Conservation (phyloP, 2,797 vertebrate species). For the Paedocypris micromegethes region DNA sequence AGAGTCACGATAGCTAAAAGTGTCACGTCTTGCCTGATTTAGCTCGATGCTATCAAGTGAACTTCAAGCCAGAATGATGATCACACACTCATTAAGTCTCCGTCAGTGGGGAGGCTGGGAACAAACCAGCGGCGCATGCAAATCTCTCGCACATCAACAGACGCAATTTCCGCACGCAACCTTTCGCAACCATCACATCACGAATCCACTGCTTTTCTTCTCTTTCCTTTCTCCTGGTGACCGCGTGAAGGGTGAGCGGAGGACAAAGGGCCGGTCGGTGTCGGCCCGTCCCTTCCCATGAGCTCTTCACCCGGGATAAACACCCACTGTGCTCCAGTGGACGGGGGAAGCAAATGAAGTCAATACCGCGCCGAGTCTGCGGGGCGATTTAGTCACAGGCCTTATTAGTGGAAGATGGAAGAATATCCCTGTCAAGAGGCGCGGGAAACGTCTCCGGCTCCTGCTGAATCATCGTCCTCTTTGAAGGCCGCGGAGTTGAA, state of each 20-base stretch:
- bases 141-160: no score
- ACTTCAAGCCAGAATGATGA: no score
- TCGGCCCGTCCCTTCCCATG: slow-evolving; percentile 28
- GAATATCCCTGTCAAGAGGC: slow-evolving; percentile 19
- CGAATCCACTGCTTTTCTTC: background rate
- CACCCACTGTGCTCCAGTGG: slow-evolving; percentile 23
- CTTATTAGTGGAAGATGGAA: slow-evolving; percentile 14
- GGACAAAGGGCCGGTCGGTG: slow-evolving; percentile 42
- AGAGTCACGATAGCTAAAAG: no score
- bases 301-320: slow-evolving; percentile 33
- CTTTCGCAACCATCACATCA: no score
- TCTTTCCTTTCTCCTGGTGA: slow-evolving; percentile 6
- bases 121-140: no score
- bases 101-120: no score
- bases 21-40: no score
- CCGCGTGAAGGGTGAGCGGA: slow-evolving; percentile 30
- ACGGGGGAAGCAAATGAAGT: slow-evolving; percentile 12
- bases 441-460: slow-evolving; percentile 9
- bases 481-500: slow-evolving; percentile 6
- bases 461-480: slow-evolving; percentile 16
- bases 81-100: no score
- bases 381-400: slow-evolving; percentile 16
- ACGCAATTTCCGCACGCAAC: no score
- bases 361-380: slow-evolving; percentile 3
- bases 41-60: no score